phyloP scores from a whole-genome alignment of 2,888 invertebrate species.

The Bimastos eiseni region DNA sequence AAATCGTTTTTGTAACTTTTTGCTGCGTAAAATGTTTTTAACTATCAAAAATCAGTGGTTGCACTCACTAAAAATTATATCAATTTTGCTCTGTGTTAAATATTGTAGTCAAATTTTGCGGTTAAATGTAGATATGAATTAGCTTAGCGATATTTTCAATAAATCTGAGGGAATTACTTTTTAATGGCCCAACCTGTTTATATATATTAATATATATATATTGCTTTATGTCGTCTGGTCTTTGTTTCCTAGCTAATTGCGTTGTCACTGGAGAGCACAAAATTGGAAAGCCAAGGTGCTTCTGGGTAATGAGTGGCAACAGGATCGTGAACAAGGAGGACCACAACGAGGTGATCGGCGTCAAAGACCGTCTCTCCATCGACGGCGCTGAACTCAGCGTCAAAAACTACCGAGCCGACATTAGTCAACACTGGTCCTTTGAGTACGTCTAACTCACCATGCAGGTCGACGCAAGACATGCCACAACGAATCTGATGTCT shows the following conservation, averaged over 20 bases:
- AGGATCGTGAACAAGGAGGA: constrained; percentile 13
- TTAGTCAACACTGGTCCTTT: neutral
- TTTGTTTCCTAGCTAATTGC: neutral
- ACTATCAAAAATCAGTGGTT: too few species aligned
- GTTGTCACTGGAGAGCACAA: constrained; percentile 9
- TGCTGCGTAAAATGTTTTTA: too few species aligned
- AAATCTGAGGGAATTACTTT: too few species aligned
- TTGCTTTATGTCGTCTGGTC: neutral
- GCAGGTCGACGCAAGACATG: neutral
- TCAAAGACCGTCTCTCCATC: neutral
- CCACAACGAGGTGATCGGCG: constrained; percentile 22
- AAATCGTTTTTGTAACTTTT: too few species aligned
- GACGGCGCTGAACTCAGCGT: constrained; percentile 21
- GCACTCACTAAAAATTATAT: too few species aligned
- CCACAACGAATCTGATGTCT: neutral
- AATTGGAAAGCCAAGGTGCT: neutral
- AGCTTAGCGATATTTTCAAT: too few species aligned
- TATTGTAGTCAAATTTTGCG: too few species aligned
- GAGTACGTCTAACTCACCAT: neutral
- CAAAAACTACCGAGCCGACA: neutral
- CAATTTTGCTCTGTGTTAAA: too few species aligned
- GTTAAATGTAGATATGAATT: too few species aligned
- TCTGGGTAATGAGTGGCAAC: constrained; percentile 8
- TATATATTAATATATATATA: neutral
- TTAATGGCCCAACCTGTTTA: neutral